These are phyloP conservation scores for Remorina albescens DNA, from an alignment of 2,797 vertebrate genomes.

Conservation along the genomic window DNA sequence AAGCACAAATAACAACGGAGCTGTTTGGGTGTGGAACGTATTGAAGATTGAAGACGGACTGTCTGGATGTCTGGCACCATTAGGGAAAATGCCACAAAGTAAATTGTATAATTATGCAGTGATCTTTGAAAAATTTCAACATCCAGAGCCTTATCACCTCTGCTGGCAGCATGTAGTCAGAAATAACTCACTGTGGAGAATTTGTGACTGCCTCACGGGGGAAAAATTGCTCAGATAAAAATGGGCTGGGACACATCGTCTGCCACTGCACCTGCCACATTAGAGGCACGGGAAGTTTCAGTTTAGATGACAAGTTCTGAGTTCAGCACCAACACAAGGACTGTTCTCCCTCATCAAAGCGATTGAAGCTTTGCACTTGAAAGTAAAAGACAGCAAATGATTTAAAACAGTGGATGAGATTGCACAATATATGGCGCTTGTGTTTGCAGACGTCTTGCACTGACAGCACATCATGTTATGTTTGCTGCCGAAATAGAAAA, in stretches of 20 bases:
- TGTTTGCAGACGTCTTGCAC: constrained; percentile 47
- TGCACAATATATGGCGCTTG: constrained; percentile 67
- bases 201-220: constrained; percentile 68
- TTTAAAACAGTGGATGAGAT: constrained; percentile 68
- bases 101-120: constrained; percentile 76
- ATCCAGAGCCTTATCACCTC: constrained; percentile 67
- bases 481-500: constrained; percentile 51
- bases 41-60: constrained; percentile 72
- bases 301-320: constrained; percentile 79
- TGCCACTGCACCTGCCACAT: constrained; percentile 74
- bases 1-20: constrained; percentile 52
- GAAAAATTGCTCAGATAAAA: constrained; percentile 70
- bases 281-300: constrained; percentile 72
- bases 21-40: constrained; percentile 67
- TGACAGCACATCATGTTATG: constrained; percentile 70
- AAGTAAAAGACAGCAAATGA: constrained; percentile 74
- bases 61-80: constrained; percentile 73
- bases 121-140: constrained; percentile 73
- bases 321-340: constrained; percentile 70
- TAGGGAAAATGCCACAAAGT: constrained; percentile 68
- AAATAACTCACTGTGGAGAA: constrained; percentile 78
- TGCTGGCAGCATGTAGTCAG: constrained; percentile 68
- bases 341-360: constrained; percentile 73
- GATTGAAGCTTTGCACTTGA: constrained; percentile 59
- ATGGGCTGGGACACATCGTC: constrained; percentile 72